Evolutionary conservation across 2,113 vertebrate genomes (phyloP).

Genomic region (Toxotes chatareus): DNA sequence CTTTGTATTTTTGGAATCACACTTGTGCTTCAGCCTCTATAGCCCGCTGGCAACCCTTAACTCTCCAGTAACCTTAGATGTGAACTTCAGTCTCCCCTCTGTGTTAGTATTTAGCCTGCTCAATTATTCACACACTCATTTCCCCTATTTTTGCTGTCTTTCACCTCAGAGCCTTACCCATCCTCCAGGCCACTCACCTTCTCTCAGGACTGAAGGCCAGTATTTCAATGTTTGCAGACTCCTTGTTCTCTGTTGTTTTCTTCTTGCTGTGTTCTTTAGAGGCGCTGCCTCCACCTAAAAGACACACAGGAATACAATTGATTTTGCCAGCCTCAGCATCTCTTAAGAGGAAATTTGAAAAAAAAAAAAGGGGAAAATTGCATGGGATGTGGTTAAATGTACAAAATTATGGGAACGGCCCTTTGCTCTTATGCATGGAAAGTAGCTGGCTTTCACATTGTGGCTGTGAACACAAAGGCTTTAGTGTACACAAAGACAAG

Average conservation of each 20-base stretch:
- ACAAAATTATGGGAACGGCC: background rate
- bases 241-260: slow-evolving; percentile 60
- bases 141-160: no score
- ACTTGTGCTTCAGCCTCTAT: no score
- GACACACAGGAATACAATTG: slow-evolving; percentile 6
- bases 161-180: background rate
- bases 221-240: slow-evolving; percentile 73
- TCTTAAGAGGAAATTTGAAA: background rate
- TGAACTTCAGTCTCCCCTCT: background rate
- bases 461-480: slow-evolving; percentile 49
- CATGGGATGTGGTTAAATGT: background rate
- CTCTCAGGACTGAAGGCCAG: slow-evolving; percentile 88
- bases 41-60: background rate
- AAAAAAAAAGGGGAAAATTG: background rate
- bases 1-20: no score
- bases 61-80: background rate
- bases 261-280: slow-evolving; percentile 80
- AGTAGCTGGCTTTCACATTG: slow-evolving; percentile 24
- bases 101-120: background rate
- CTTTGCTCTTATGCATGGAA: slow-evolving; percentile 18
- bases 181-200: slow-evolving; percentile 82
- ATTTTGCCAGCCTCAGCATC: background rate
- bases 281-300: slow-evolving; percentile 69
- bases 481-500: slow-evolving; percentile 31
- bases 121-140: background rate